Percentiles rank a stretch among this genome's conserved stretches.
These are phyloP conservation scores for Poecilia gillii DNA, from an alignment of 2,797 vertebrate genomes.

Conservation along the genomic window DNA sequence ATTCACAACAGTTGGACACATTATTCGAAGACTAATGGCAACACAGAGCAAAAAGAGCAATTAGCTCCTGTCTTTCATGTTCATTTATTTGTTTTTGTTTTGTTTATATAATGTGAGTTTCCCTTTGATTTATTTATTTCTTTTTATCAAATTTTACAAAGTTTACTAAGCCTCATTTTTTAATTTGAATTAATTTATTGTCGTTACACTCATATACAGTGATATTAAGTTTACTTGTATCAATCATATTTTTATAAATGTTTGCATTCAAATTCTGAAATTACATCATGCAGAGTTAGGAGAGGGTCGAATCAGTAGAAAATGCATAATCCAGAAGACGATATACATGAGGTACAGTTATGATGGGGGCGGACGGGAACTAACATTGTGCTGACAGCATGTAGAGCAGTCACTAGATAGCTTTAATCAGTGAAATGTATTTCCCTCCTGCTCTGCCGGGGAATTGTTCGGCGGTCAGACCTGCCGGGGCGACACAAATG, in stretches of 20 bases:
- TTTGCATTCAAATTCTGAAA: not conserved
- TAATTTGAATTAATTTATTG: not conserved
- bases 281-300: not conserved
- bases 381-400: conserved; percentile 79
- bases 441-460: conserved; percentile 73
- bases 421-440: conserved; percentile 85
- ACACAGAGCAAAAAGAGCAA: not conserved
- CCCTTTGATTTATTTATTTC: not conserved
- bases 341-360: conserved; percentile 32
- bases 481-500: conserved; percentile 83
- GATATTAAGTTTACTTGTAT: not conserved
- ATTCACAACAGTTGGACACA: not conserved
- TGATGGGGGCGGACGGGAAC: conserved; percentile 45
- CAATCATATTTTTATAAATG: not conserved
- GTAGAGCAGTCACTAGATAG: conserved; percentile 81
- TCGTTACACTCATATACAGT: too few species aligned
- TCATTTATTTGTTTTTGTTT: not conserved
- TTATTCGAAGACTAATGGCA: not conserved
- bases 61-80: not conserved
- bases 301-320: conserved; percentile 5
- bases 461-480: conserved; percentile 82
- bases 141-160: not conserved
- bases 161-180: not conserved
- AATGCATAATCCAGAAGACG: conserved; percentile 27
- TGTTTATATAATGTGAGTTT: not conserved